Evolutionary conservation across 2,888 invertebrate species (phyloP), one percentile per base, ranked within the genome.

Genomic region (Diplazon laetatorius): DNA sequence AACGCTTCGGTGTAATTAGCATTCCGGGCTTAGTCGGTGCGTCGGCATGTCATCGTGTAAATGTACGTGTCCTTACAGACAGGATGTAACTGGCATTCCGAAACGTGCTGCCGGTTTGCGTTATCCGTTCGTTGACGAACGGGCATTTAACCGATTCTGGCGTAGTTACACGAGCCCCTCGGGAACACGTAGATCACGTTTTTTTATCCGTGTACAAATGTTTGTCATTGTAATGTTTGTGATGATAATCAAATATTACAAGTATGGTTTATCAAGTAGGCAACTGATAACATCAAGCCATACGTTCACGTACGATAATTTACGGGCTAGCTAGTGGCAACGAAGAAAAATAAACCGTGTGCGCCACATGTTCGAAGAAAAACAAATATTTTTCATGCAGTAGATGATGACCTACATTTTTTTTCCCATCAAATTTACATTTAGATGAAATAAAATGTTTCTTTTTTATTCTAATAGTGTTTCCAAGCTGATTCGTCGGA

Each of bases 21-120:
- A 87, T 88, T 87, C 87, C 82, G 62, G 48, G 77, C 62, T 65
- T 10, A 35, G 55, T 39, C 46, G 66, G 80, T 75, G 74, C 80
- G 76, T 80, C 78, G 78, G 82, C 80, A 81, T 82, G 80, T 76
- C 65, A 80, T 65, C 81, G 84, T 86, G 85, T 85, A 86, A 86
- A 85, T 82, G 83, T 83, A 82, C 83, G 81, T 81, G 83, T 83
- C 80, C 74, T 76, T 78, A 74, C 72, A 66, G 78, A 75, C 86
- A 86, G 87, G 87, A 87, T 87, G 86, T 86, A 85, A 85, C 82
- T 80, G 82, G 77, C 86, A 87, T 88, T 87, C 85, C 82, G n/a
- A 76, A 72, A 79, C 79, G 79, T 76, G 76, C 35, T 48, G 30
- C 12, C 22, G 42, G 39, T 30, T 20, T 6, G 39, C 42, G 57